Conservation (phyloP, 2,888 invertebrate genomes). For the Ichneumoninae sp. region DNA sequence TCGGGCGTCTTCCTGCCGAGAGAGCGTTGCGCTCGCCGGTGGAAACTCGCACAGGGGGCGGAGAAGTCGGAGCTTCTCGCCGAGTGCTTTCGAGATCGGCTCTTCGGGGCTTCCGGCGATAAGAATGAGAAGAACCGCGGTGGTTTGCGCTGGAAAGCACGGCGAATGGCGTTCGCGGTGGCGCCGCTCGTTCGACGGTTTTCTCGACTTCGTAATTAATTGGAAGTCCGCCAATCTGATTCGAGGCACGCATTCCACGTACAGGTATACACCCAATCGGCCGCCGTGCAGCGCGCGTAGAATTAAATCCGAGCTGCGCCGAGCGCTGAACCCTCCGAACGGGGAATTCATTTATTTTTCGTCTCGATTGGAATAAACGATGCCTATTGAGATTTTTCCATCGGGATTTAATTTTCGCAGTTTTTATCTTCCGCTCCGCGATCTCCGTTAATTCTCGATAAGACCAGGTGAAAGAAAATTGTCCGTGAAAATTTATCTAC, state of each 20-base stretch:
- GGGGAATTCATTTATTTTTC: too few species aligned
- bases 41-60: not conserved
- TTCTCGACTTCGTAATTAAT: conserved; percentile 62
- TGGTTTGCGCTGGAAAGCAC: not conserved
- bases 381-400: too few species aligned
- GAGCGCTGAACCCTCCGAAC: not conserved
- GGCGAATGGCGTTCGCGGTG: conserved; percentile 38
- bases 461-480: too few species aligned
- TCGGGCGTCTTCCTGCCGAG: conserved; percentile 1
- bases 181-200: conserved; percentile 55
- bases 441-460: too few species aligned
- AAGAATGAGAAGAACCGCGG: conserved; percentile 22
- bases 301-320: not conserved
- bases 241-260: conserved; percentile 51
- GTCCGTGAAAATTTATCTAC: too few species aligned
- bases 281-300: not conserved
- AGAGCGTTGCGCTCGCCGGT: not conserved
- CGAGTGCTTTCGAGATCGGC: conserved; percentile 21
- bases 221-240: conserved; percentile 54
- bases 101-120: conserved; percentile 40
- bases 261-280: not conserved
- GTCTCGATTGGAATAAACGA: too few species aligned
- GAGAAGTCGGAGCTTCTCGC: conserved; percentile 12
- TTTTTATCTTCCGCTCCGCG: too few species aligned
- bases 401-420: too few species aligned